phyloP scores from a whole-genome alignment of 1,140 invertebrate species.

The Ruditapes philippinarum region DNA sequence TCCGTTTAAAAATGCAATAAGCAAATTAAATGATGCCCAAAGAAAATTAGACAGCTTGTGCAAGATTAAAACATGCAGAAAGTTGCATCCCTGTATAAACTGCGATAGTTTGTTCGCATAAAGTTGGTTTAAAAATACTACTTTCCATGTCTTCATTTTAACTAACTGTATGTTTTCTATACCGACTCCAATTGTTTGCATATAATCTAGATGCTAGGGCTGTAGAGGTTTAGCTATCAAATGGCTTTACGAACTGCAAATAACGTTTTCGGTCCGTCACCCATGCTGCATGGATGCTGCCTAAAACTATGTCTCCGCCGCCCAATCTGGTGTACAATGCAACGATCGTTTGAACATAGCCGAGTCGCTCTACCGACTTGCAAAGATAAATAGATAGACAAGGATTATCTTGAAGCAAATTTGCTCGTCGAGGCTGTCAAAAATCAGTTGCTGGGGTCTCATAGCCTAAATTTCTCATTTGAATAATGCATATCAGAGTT shows the following conservation, averaged over 20 bases:
- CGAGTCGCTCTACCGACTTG: background rate
- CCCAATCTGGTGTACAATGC: slow-evolving; percentile 36
- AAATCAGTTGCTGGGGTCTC: slow-evolving; percentile 9
- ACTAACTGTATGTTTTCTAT: slow-evolving; percentile 53
- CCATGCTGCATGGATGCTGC: slow-evolving; percentile 24
- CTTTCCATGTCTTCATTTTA: slow-evolving; percentile 45
- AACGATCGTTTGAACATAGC: slow-evolving; percentile 37
- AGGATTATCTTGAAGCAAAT: background rate
- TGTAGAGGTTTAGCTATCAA: slow-evolving; percentile 18
- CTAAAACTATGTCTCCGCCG: background rate
- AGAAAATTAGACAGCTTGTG: slow-evolving; percentile 48
- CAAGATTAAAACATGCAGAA: background rate
- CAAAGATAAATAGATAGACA: background rate
- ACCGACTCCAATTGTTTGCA: slow-evolving; percentile 26
- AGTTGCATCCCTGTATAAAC: slow-evolving; percentile 4
- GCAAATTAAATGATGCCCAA: slow-evolving; percentile 41
- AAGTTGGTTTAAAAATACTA: slow-evolving; percentile 10
- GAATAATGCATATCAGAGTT: slow-evolving; percentile 12
- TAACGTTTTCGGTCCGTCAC: background rate
- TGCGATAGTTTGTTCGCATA: slow-evolving; percentile 5
- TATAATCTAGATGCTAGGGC: slow-evolving; percentile 14
- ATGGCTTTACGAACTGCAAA: slow-evolving; percentile 25
- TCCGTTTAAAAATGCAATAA: slow-evolving; percentile 44
- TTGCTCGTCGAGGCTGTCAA: slow-evolving; percentile 41
- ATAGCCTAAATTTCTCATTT: slow-evolving; percentile 9